These are phyloP conservation scores for Rana temporaria DNA, from an alignment of 2,113 vertebrate species.

Conservation along the genomic window DNA sequence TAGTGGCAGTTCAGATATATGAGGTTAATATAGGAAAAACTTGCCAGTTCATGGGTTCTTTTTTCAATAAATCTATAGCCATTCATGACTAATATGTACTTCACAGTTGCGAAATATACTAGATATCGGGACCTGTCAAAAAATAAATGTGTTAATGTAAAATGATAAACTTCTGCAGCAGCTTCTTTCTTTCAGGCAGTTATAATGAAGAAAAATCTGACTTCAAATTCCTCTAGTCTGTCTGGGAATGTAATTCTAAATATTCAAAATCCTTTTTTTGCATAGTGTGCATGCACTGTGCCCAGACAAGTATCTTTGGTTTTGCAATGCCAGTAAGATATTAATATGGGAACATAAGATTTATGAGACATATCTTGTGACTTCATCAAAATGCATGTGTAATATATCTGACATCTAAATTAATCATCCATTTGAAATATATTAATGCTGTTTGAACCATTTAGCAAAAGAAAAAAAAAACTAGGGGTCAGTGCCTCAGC, in stretches of 20 bases:
- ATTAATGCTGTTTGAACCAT: neutral
- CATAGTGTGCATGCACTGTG: constrained; percentile 15
- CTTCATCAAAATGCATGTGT: constrained; percentile 27
- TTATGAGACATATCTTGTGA: constrained; percentile 25
- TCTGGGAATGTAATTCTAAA: constrained; percentile 5
- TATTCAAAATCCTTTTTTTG: neutral
- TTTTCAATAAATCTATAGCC: too few species aligned
- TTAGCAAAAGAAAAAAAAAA: neutral
- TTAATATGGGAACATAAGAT: constrained; percentile 18
- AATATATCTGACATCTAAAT: constrained; percentile 28
- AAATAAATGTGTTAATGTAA: constrained; percentile 20
- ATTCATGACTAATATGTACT: too few species aligned
- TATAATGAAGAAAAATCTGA: constrained; percentile 7
- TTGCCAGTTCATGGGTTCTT: too few species aligned
- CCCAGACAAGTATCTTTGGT: constrained; percentile 4
- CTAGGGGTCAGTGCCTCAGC: too few species aligned
- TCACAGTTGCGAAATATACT: too few species aligned
- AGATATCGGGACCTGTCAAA: neutral
- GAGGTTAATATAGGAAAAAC: too few species aligned
- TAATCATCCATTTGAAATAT: constrained; percentile 11
- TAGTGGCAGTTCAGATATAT: too few species aligned
- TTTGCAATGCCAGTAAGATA: constrained; percentile 14
- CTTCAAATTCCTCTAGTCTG: constrained; percentile 16
- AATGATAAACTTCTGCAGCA: neutral
- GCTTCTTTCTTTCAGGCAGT: neutral